Base-by-base conservation (phyloP, 2,113 vertebrate genomes). In the Gymnobelideus leadbeateri region DNA sequence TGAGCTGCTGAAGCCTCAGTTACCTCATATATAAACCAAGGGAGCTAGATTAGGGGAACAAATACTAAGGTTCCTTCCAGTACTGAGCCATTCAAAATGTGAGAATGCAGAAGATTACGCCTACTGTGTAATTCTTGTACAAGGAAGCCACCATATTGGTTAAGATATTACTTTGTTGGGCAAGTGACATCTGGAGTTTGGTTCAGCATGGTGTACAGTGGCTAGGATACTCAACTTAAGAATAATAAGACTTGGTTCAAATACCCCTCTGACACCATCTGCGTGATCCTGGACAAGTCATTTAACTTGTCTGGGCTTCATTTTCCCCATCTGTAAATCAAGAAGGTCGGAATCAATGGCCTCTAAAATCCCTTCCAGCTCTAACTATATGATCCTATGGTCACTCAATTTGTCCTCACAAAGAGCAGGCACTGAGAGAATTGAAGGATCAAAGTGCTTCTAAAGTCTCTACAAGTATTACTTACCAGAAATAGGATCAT, bases 401-500 rank as follows among this genome's bases (percentile, higher is more conserved):
- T n/a, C 28, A 11, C 57, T 61, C 28, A 31, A 10, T 61, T 61
- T 61, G 28, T 61, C 57, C 11, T 61, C 61, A 37, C 11, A 37
- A 9, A n/a, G 31, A 77, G 31, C 12, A 68, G 3, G 31, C 31
- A 77, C 49, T 0, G 89, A n/a, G 24, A 90, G 89, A 46, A 90
- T 10, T 47, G 23, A 50, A 89, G n/a, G 8, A 89, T 19, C 55
- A 26, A 55, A 53, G 51, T 1, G 61, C 8, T 61, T 21, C 61
- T 31, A 50, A 49, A 50, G 10, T n/a, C 47, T 47, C 89, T 90
- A 16, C 89, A 50, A 50, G 25, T 25, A 6, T 6, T 26, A 52
- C 99, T 98, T 98, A 99, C 99, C 99, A 61, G 98, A 98, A 93
- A 98, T 89, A 3, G 99, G 98, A 96, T 99, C 99, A 0, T 99